Base-by-base conservation (phyloP, 2,797 vertebrate genomes). In the Eulemur coronatus region DNA sequence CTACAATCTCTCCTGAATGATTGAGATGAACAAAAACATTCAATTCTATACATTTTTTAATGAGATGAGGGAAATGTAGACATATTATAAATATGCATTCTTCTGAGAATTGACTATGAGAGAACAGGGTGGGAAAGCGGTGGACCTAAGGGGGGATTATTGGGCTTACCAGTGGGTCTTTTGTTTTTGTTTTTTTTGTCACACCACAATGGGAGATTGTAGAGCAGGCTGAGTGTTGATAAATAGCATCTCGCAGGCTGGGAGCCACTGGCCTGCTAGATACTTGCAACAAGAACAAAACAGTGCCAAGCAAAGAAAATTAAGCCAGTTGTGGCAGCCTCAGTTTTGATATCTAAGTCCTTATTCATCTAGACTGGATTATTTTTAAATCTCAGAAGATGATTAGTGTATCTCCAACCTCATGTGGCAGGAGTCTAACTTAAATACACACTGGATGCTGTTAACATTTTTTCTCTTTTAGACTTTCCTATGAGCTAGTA, bases 1-100 rank as follows among this genome's bases (percentile, higher is more conserved):
- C 65, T 72, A 84, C 70, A 93, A 28, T 79, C 93, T 81, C 85
- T 86, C 55, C 48, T 95, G 41, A 85, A 90, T 72, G 65, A 81
- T 1, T 63, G 26, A 86, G 33, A 24, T 33, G 17, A 84, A 50
- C 48, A 59, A 82, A 86, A 87, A 95, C 87, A 73, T 14, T 41
- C 69, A 70, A 70, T 70, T 82, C 55, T 35, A 72, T 15, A 59
- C 22, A 75, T 7, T 55, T 80, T 67, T 61, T 95, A 79, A 84
- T 75, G 17, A 57, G 43, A 46, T 2, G 28, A 89, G 20, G 72
- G 35, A 91, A 57, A 84, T 38, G 20, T 6, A 75, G 17, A 75
- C 28, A 43, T 38, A 33, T 28, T 28, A 63, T 69, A 92, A 79
- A 41, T 55, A 91, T 63, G 79, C 67, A 75, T 24, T 69, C 28